Evolutionary conservation across 1,140 invertebrate genomes (phyloP).

Genomic region (Drosophila rhopaloa): DNA sequence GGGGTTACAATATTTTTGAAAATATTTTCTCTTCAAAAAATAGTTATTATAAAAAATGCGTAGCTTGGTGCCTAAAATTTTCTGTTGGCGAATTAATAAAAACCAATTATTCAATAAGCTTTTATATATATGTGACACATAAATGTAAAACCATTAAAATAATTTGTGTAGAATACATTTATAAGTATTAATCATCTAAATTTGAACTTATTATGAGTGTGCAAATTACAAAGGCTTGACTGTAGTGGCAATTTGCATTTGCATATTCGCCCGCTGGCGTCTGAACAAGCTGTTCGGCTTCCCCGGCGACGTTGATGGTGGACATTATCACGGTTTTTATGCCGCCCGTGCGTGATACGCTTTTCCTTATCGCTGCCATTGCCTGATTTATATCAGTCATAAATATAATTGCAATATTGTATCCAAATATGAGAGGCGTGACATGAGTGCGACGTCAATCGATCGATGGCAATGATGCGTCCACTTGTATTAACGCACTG

Average conservation of each 20-base stretch:
- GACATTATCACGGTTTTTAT: slow-evolving; percentile 62
- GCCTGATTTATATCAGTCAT: slow-evolving; percentile 52
- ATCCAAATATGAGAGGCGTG: slow-evolving; percentile 43
- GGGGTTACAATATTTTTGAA: too few species aligned
- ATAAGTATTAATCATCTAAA: too few species aligned
- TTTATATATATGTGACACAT: too few species aligned
- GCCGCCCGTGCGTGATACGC: slow-evolving; percentile 48
- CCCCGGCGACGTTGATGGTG: slow-evolving; percentile 32
- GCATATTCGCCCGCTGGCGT: slow-evolving; percentile 26
- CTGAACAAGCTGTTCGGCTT: slow-evolving; percentile 23
- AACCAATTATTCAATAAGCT: too few species aligned
- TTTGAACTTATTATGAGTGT: not conserved
- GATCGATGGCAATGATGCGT: slow-evolving; percentile 16
- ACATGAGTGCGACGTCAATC: slow-evolving; percentile 11
- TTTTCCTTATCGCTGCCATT: slow-evolving; percentile 54
- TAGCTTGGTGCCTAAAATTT: too few species aligned
- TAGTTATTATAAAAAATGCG: too few species aligned
- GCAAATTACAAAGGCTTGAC: not conserved
- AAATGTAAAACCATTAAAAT: too few species aligned
- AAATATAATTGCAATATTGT: slow-evolving; percentile 45
- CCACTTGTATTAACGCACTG: slow-evolving; percentile 17
- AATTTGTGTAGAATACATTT: too few species aligned
- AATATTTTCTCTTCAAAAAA: too few species aligned
- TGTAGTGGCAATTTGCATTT: slow-evolving; percentile 32
- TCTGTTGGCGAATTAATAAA: too few species aligned